phyloP scores from a whole-genome alignment of 2,113 vertebrate species.

The Amphilophus citrinellus region DNA sequence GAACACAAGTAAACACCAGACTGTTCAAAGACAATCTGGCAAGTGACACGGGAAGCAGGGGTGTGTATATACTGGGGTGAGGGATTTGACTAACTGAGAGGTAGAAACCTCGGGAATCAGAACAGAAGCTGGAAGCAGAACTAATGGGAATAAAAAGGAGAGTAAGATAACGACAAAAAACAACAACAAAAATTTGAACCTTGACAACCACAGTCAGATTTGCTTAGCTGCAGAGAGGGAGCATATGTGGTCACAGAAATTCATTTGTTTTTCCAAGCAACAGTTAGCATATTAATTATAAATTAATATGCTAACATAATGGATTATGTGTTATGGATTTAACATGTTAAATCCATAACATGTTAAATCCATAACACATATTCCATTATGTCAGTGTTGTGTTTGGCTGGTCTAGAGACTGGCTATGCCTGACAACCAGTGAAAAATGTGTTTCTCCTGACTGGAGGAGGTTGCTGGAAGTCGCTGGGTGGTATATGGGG shows the following conservation, averaged over 20 bases:
- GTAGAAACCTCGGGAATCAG: no score
- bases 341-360: no score
- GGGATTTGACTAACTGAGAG: no score
- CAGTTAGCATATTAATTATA: background rate
- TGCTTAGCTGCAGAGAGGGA: background rate
- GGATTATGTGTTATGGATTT: no score
- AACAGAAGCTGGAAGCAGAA: no score
- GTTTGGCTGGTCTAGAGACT: background rate
- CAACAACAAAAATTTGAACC: no score
- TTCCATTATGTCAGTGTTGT: background rate
- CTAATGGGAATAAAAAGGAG: no score
- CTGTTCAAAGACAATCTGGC: background rate
- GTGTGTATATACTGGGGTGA: no score
- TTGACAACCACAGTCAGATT: background rate
- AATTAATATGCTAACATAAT: background rate
- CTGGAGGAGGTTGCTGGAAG: background rate
- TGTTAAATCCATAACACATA: no score
- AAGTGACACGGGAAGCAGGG: no score
- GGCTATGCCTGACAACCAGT: background rate
- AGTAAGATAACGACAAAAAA: no score
- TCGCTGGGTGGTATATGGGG: background rate
- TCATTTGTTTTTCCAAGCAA: background rate
- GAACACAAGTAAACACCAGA: background rate
- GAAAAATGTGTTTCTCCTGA: background rate
- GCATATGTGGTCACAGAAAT: background rate